A percentile compares a stretch with the other conserved stretches of the same genome.
Evolutionary conservation across 2,888 invertebrate genomes (phyloP).

Genomic region (Blastobasis adustella): DNA sequence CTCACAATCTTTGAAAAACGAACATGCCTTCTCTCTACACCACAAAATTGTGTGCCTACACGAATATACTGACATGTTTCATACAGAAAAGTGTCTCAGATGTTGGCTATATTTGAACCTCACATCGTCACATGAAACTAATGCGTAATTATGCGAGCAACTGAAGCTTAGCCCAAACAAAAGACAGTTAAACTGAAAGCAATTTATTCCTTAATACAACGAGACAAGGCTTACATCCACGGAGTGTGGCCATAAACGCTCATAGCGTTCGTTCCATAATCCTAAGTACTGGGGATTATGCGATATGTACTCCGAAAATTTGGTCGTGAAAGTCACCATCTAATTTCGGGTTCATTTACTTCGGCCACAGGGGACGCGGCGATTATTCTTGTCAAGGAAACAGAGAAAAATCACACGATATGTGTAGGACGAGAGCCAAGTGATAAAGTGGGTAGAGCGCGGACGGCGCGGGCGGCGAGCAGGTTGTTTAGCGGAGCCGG

Average conservation of each 20-base stretch:
- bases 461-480: slow-evolving; percentile 4
- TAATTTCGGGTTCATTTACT: slow-evolving; percentile 27
- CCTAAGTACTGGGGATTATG: neutral
- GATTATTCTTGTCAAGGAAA: slow-evolving; percentile 30
- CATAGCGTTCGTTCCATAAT: neutral
- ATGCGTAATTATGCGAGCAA: no score
- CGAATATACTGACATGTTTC: no score
- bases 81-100: no score
- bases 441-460: slow-evolving; percentile 10
- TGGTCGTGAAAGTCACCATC: slow-evolving; percentile 21
- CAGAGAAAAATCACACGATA: slow-evolving; percentile 32
- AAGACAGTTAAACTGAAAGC: no score
- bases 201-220: no score
- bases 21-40: slow-evolving; percentile 6
- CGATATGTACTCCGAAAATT: neutral
- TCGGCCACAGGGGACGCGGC: slow-evolving; percentile 22
- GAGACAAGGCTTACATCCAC: no score
- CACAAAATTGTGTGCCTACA: no score
- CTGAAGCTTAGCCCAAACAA: no score
- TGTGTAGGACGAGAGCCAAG: slow-evolving; percentile 11
- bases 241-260: neutral
- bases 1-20: slow-evolving; percentile 24
- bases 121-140: no score
- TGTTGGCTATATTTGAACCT: no score
- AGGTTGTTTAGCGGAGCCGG: slow-evolving; percentile 4